phyloP scores from a whole-genome alignment of 2,113 vertebrate species.

The Larimichthys polyactis region DNA sequence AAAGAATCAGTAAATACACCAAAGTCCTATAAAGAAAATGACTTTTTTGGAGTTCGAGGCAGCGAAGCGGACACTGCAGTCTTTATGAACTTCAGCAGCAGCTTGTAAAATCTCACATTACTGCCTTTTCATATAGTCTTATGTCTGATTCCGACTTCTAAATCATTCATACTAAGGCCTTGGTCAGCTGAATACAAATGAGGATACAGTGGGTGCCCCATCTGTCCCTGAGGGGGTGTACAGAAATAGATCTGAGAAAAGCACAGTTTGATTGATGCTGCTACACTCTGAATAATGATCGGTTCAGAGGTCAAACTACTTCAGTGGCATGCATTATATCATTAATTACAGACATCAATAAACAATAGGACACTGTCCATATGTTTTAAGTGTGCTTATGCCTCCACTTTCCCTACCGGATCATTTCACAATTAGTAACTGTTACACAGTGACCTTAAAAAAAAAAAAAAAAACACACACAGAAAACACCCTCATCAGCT shows the following conservation, averaged over 20 bases:
- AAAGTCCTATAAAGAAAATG: slow-evolving; percentile 91
- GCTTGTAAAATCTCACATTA: slow-evolving; percentile 58
- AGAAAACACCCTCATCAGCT: slow-evolving; percentile 47
- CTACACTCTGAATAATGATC: slow-evolving; percentile 94
- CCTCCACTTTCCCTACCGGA: slow-evolving; percentile 75
- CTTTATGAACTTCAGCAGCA: slow-evolving; percentile 63
- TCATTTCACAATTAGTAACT: slow-evolving; percentile 71
- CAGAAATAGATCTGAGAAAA: slow-evolving; percentile 78
- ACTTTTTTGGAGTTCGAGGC: slow-evolving; percentile 67
- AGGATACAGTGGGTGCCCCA: slow-evolving; percentile 80
- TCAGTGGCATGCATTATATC: slow-evolving; percentile 93
- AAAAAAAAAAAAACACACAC: slow-evolving; percentile 5
- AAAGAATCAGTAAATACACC: slow-evolving; percentile 92
- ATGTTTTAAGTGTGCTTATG: slow-evolving; percentile 87
- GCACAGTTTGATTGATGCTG: slow-evolving; percentile 91
- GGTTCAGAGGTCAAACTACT: slow-evolving; percentile 96
- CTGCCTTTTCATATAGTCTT: slow-evolving; percentile 36
- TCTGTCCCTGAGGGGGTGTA: slow-evolving; percentile 70
- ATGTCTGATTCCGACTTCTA: slow-evolving; percentile 75
- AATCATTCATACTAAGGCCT: slow-evolving; percentile 80
- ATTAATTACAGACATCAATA: slow-evolving; percentile 97
- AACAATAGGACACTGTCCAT: slow-evolving; percentile 92
- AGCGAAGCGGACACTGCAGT: slow-evolving; percentile 13
- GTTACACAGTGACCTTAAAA: slow-evolving; percentile 53
- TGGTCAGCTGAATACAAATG: slow-evolving; percentile 84